Base-by-base conservation (phyloP, 2,797 vertebrate genomes). In the Chloroceryle inda region DNA sequence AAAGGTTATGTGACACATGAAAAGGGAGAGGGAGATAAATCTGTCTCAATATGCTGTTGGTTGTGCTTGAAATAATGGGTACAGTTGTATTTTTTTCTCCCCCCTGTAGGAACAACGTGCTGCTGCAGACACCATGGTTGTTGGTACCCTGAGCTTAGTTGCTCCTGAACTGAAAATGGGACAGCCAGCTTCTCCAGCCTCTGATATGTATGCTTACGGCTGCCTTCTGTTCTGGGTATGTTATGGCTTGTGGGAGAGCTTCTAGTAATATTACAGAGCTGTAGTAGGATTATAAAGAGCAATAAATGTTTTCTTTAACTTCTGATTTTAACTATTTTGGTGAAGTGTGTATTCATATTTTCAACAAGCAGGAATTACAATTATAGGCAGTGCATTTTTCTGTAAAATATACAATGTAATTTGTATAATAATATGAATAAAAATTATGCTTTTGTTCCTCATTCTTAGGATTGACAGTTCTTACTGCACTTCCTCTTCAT, bases 131-230 rank as follows among this genome's bases (percentile, higher is more conserved):
- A 89, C 79, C 31, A 97, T 98, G 98, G 83, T 89, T 47, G 93
- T 97, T 27, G 95, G 98, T 76, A 97, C 95, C 7, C 92, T 98
- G 45, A 97, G 97, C 89, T 97, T 99, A 64, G 69, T 98, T 11
- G 97, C 98, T 91, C 98, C 98, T 40, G 98, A 99, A 91, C 33
- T 98, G 85, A 98, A 94, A 72, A 85, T 88, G 61, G 98, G 98
- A 68, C 96, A 97, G 37, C 94, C 95, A 56, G 94, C 97, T 83
- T 98, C 98, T 94, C 94, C 98, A 68, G 94, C 98, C 95, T 98
- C 97, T 56, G 98, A 99, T 92, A 97, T 99, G 88, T 99, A 98
- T 95, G 97, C 98, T 55, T 98, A 98, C 42, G 98, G 98, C 56
- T 98, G 98, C 64, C 97, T 98, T 64, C 95, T 98, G 40, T 94